phyloP scores from a whole-genome alignment of 37 sponge, comb jelly and placozoan species.

The Crambe crambe region DNA sequence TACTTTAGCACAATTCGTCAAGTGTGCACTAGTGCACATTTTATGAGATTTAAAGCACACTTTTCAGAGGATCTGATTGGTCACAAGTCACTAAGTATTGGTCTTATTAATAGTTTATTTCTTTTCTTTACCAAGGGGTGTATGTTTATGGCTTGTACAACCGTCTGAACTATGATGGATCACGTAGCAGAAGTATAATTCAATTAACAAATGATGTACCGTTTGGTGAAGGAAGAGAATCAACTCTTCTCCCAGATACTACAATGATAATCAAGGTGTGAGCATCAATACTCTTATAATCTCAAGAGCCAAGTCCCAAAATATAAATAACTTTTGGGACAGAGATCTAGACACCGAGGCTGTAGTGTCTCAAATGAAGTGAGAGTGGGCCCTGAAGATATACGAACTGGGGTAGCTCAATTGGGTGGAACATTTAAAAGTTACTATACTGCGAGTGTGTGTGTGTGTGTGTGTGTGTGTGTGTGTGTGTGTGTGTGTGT shows the following conservation, averaged over 20 bases:
- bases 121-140: conserved; percentile 23
- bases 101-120: background rate
- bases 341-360: too few species aligned
- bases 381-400: too few species aligned
- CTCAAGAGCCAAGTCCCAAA: background rate
- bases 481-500: too few species aligned
- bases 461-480: too few species aligned
- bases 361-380: too few species aligned
- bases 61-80: too few species aligned
- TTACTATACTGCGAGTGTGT: too few species aligned
- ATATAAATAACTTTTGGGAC: background rate
- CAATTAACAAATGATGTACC: conserved; percentile 38
- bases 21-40: too few species aligned
- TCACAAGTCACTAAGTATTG: background rate
- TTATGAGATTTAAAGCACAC: too few species aligned
- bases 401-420: too few species aligned
- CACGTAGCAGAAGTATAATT: conserved; percentile 63
- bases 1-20: too few species aligned
- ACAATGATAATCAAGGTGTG: conserved; percentile 45
- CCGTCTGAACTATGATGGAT: conserved; percentile 58
- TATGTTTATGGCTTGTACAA: conserved; percentile 51
- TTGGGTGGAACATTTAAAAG: too few species aligned
- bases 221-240: conserved; percentile 33
- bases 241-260: conserved; percentile 33
- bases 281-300: background rate